Evolutionary conservation across 2,888 invertebrate species (phyloP), one percentile per base, ranked within the genome.

Genomic region (Ophion ventricosus): DNA sequence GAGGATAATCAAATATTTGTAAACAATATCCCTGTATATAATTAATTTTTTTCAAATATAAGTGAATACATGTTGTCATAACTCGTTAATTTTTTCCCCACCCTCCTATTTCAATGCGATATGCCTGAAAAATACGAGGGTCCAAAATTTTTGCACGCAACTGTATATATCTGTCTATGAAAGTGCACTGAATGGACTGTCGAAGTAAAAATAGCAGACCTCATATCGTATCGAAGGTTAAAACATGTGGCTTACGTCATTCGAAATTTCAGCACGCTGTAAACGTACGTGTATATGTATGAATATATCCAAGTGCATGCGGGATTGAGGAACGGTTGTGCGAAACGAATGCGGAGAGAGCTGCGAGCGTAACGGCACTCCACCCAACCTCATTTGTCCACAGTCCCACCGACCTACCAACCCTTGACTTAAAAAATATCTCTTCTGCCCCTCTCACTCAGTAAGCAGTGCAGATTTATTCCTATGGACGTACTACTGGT

Each of bases 391-490:
- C 73, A 77, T 63, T 75, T 72, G 54, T n/a, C 29, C 59, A 26
- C 20, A 26, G 66, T 74, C 69, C 35, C 70, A 64, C 70, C 82
- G 78, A 83, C 84, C 83, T 77, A 66, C 73, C 80, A 87, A 83
- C 83, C 84, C 84, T 87, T 85, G 80, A 80, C 66, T 83, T 76
- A 72, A 80, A 82, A 78, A 74, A 61, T 26, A 49, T 61, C 69
- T 54, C 61, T 20, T 63, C 63, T 56, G 17, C 26, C 69, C 64
- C 77, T 70, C 63, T 61, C 57, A n/a, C 29, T 74, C 69, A 35
- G 80, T 17, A 67, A 49, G 4, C 49, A 49, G 17, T 49, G 49
- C 49, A 49, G 49, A 14, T 49, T 49, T 49, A 49, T 49, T 49
- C 49, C 49, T 49, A 14, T 14, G 17, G 49, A 49, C 49, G 49